Evolutionary conservation across 2,797 vertebrate genomes (phyloP), one percentile per base, ranked within the genome.

Genomic region (Eulemur rubriventer): DNA sequence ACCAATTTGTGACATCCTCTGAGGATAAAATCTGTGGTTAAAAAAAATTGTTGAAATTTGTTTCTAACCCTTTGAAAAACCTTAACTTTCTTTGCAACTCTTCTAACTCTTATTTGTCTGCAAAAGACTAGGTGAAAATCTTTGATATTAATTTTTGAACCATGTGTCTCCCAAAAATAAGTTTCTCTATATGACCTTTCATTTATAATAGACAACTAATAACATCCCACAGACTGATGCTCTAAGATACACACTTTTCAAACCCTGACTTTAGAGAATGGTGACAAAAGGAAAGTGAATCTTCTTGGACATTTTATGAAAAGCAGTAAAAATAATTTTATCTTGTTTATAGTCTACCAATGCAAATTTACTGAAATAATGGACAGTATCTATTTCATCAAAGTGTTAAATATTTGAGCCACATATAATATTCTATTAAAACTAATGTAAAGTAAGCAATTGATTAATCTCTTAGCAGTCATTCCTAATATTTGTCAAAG

Each of bases 291-390:
- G 4, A 4, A 86, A 72, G n/a, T 79, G 12, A 63, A 57, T 0
- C 5, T 8, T 73, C 24, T n/a, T 79, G 5, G 20, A 81, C 13
- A 78, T 76, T 87, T 87, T 92, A 70, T 72, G 3, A 91, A 97
- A 96, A 82, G 30, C 7, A 88, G 20, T 46, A 84, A 92, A 70
- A 57, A n/a, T 59, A n/a, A n/a, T 69, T 72, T 87, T 55, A 72
- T 93, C 43, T 92, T 82, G 10, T 79, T 30, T 28, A 75, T 73
- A 35, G 22, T 46, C 7, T 61, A 61, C 6, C 6, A 82, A 65
- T 43, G 63, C 22, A 93, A 92, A 86, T 75, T 91, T 91, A 92
- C 30, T 67, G 10, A 92, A 92, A 83, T 61, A 89, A 41, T 65
- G 0, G 12, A 50, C 10, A 72, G 20, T 48, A 72, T n/a, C 16